Base-by-base conservation (phyloP, 2,113 vertebrate genomes). In the Bubo scandiacus region DNA sequence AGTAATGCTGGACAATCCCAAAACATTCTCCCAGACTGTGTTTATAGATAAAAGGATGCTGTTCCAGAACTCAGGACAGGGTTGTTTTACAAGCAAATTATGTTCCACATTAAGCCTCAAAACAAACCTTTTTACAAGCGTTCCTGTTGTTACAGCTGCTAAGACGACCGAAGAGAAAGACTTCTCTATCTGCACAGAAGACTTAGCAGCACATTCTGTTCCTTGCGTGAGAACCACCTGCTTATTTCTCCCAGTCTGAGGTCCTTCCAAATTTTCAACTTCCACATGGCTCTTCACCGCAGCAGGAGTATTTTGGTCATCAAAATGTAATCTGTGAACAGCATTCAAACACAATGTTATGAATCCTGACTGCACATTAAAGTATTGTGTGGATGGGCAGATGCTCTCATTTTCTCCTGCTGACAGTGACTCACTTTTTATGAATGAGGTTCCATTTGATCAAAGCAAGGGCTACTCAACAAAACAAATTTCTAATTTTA, bases 61-160 rank as follows among this genome's bases (percentile, higher is more conserved):
- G 36, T 47, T 74, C 43, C 47, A 43, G 22, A 36, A 57, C 34
- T 52, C 61, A 27, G 72, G 49, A 67, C 11, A 34, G 12, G n/a
- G 47, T 62, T 89, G 77, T 42, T 62, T 81, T 83, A 74, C 16
- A 20, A 85, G 49, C 42, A 47, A 81, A 73, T 62, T 42, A 55
- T 1, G 0, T n/a, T 78, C 54, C 42, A 36, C 9, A 58, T 19
- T 57, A 88, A 77, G 58, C 47, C 63, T 82, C 75, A 73, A 68
- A 92, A 91, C 94, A 97, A 82, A 98, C 97, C 97, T 97, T 75
- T 91, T 90, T 87, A 57, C 85, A 58, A 49, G 11, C 0, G 38
- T 70, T 97, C 73, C 70, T 63, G n/a, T 82, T 81, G 59, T 58
- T 66, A 97, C 40, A 80, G 97, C 93, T 95, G 95, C 90, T 85